A percentile compares a stretch with the other conserved stretches of the same genome.
phyloP scores from a whole-genome alignment of 2,797 vertebrate genomes.

The Trematomus bernacchii region DNA sequence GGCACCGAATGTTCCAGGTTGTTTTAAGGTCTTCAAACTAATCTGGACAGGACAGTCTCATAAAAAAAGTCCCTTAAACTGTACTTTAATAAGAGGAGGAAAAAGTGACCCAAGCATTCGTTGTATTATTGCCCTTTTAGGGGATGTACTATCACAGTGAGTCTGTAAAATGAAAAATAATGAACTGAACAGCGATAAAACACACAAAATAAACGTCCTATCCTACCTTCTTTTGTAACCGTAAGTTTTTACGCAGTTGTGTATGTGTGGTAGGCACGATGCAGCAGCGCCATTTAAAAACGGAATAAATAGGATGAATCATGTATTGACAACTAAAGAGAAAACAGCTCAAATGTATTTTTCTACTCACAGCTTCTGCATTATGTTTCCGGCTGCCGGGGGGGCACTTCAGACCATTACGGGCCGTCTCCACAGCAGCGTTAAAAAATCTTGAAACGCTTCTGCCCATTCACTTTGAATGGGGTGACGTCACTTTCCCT shows the following conservation, averaged over 20 bases:
- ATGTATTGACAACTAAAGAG: slow-evolving; percentile 35
- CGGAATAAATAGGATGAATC: slow-evolving; percentile 53
- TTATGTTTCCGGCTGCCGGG: slow-evolving; percentile 22
- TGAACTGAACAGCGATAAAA: slow-evolving; percentile 1
- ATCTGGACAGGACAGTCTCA: slow-evolving; percentile 10
- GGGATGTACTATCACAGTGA: slow-evolving; percentile 7
- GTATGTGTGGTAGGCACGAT: not conserved
- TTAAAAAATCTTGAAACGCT: too few relatives aligned
- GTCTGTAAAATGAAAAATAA: slow-evolving; percentile 22
- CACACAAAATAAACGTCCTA: slow-evolving; percentile 14
- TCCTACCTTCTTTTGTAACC: slow-evolving; percentile 16
- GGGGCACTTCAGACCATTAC: slow-evolving; percentile 34
- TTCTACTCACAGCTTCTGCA: slow-evolving; percentile 31
- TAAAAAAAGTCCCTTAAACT: slow-evolving; percentile 7
- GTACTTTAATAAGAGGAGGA: slow-evolving; percentile 19
- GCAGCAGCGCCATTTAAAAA: slow-evolving; percentile 35
- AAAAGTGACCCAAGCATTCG: slow-evolving; percentile 18
- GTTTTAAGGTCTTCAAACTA: slow-evolving; percentile 28
- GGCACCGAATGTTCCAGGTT: slow-evolving; percentile 2
- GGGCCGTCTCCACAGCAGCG: too few relatives aligned
- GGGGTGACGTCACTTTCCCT: too few relatives aligned
- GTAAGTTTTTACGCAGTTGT: slow-evolving; percentile 4
- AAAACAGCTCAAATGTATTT: slow-evolving; percentile 11
- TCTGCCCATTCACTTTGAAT: too few relatives aligned
- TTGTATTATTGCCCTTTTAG: slow-evolving; percentile 24